Evolutionary conservation across 2,113 vertebrate genomes (phyloP).

Genomic region (Ophthalmolycus amberensis): DNA sequence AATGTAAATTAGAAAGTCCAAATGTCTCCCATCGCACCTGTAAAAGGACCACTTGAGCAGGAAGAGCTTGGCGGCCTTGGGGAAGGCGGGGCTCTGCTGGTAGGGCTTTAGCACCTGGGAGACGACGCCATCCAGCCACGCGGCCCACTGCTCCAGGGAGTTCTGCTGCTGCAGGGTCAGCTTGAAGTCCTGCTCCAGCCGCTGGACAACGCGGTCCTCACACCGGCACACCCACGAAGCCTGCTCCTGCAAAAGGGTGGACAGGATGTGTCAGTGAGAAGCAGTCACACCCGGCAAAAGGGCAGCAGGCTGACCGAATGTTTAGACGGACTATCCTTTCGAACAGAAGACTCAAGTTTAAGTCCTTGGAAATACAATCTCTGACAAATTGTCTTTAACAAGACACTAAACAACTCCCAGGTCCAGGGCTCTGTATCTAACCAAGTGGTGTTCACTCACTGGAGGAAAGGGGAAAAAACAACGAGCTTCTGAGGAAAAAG

Average conservation of each 20-base stretch:
- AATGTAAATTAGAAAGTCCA: background rate
- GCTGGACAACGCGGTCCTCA: slow-evolving; percentile 92
- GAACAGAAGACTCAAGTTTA: background rate
- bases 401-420: background rate
- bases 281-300: background rate
- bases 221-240: slow-evolving; percentile 95
- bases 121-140: slow-evolving; percentile 93
- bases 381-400: background rate
- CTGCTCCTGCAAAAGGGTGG: slow-evolving; percentile 85
- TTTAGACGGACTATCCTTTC: background rate
- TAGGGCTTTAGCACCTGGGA: slow-evolving; percentile 94
- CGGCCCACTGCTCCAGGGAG: slow-evolving; percentile 94
- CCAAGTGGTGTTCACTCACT: background rate
- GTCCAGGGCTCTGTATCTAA: background rate
- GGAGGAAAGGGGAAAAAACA: slow-evolving; percentile 2
- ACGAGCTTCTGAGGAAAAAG: slow-evolving; percentile 15
- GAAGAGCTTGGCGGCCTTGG: slow-evolving; percentile 93
- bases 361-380: background rate
- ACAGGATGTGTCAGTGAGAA: slow-evolving; percentile 7
- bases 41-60: slow-evolving; percentile 97
- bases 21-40: slow-evolving; percentile 80
- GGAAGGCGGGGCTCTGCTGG: slow-evolving; percentile 89
- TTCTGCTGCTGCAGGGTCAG: slow-evolving; percentile 96
- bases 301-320: background rate
- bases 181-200: slow-evolving; percentile 96